phyloP scores from a whole-genome alignment of 2,888 invertebrate species.

The Antheraea assamensis region DNA sequence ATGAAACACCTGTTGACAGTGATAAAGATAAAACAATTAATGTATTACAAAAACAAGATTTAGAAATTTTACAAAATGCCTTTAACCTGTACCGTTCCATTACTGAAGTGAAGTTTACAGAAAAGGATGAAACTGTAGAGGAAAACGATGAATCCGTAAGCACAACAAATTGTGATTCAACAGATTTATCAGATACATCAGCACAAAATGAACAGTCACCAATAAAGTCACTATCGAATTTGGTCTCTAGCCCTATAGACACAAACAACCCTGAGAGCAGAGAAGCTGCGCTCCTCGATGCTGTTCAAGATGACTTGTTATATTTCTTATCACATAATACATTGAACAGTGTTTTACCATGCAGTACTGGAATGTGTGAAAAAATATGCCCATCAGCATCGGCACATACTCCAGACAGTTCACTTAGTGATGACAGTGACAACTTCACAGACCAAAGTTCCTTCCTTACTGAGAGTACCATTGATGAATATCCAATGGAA shows the following conservation, averaged over 20 bases:
- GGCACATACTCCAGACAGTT: conserved; percentile 67
- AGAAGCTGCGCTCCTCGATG: conserved; percentile 58
- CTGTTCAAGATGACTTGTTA: conserved; percentile 73
- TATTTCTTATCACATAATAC: conserved; percentile 70
- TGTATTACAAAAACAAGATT: conserved; percentile 64
- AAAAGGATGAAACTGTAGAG: conserved; percentile 48
- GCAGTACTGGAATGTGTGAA: conserved; percentile 56
- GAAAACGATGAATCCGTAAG: conserved; percentile 61
- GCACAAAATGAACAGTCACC: conserved; percentile 79
- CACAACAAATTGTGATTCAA: conserved; percentile 58
- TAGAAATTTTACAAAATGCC: conserved; percentile 76
- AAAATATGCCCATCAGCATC: conserved; percentile 59
- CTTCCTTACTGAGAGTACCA: conserved; percentile 74
- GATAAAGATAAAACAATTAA: conserved; percentile 51
- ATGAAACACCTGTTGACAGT: conserved; percentile 39
- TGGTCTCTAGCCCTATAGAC: conserved; percentile 82
- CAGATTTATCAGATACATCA: conserved; percentile 62
- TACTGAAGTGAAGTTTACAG: conserved; percentile 65
- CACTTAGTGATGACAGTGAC: conserved; percentile 74
- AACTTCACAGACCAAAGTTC: conserved; percentile 76
- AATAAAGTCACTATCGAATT: conserved; percentile 84
- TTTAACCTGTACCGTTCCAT: conserved; percentile 72
- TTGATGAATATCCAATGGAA: conserved; percentile 79
- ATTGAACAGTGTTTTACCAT: conserved; percentile 56
- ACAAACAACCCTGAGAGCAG: conserved; percentile 52